Base-by-base conservation (phyloP, 2,888 invertebrate species). In the Lasius fuliginosus region DNA sequence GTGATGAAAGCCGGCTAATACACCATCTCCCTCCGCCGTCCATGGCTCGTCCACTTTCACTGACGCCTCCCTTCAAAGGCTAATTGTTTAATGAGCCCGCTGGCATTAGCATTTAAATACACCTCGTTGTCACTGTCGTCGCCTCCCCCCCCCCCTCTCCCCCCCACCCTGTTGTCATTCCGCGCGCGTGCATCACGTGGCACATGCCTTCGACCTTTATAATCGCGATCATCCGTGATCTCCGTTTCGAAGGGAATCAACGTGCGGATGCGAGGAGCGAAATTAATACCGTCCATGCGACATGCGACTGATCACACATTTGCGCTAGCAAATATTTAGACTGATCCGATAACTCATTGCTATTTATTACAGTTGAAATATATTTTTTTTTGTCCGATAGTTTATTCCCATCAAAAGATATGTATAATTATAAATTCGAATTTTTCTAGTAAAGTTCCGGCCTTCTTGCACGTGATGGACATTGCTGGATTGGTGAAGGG, bases 401-500 rank as follows among this genome's bases (percentile, higher is more conserved):
- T 68, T 58, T 33, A 23, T 33, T 5, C 18, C 15, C 5, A n/a
- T 60, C 49, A n/a, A n/a, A 23, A 49, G 18, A 49, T 65, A 69
- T 42, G 23, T 42, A 1, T 71, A 79, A 79, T 71, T 40, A 42
- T 15, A 58, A 69, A 42, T 62, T 81, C 3, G 15, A 9, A 23
- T 88, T 96, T n/a, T 53, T 96, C n/a, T 95, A 99, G 99, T 95
- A 99, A 99, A 96, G 99, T 99, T 53, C 99, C 99, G 18, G 99
- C 99, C 0, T 99, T 98, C 95, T 95, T 99, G 88, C 99, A 99
- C 95, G 98, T 99, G 49, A 99, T 99, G 46, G 99, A 99, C 95
- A 99, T 99, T 92, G 99, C 99, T 79, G 99, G 99, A 12, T 96
- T 99, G 88, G 99, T 99, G 56, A 98, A 99, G 93, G 99, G 99